phyloP scores from a whole-genome alignment of 2,797 vertebrate species.

The Malurus splendens region DNA sequence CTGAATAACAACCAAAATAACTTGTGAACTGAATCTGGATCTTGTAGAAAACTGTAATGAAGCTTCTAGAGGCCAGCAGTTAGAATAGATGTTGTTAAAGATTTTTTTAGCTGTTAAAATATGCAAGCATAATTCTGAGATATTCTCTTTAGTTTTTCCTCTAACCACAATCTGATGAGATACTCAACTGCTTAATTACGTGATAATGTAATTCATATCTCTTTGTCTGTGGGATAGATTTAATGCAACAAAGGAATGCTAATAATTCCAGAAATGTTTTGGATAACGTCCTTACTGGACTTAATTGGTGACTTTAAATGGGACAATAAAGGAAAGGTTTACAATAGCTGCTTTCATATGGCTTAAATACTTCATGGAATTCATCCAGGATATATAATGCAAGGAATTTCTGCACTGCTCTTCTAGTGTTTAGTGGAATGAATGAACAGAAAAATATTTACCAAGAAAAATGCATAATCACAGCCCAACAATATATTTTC shows the following conservation, averaged over 20 bases:
- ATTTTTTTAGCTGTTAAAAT: not conserved
- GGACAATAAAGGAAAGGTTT: not conserved
- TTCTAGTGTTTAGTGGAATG: not conserved
- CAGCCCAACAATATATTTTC: not conserved
- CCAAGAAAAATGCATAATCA: not conserved
- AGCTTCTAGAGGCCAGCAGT: not conserved
- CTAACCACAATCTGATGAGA: not conserved
- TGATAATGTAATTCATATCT: not conserved
- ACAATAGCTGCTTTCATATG: slow-evolving; percentile 32
- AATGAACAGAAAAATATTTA: not conserved
- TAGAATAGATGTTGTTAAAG: not conserved
- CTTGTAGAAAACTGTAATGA: not conserved
- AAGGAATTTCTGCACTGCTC: slow-evolving; percentile 8
- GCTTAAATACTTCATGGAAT: not conserved
- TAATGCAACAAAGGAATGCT: not conserved
- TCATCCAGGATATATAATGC: not conserved
- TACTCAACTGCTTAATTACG: not conserved
- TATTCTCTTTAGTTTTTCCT: not conserved
- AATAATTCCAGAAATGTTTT: slow-evolving; percentile 27
- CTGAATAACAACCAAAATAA: not conserved
- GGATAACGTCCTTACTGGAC: not conserved
- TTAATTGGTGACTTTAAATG: not conserved
- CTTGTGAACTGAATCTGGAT: not conserved
- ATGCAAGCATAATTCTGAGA: rapidly evolving
- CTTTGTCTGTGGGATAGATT: not conserved